phyloP scores from a whole-genome alignment of 1,140 invertebrate genomes.

The Onthophagus taurus region DNA sequence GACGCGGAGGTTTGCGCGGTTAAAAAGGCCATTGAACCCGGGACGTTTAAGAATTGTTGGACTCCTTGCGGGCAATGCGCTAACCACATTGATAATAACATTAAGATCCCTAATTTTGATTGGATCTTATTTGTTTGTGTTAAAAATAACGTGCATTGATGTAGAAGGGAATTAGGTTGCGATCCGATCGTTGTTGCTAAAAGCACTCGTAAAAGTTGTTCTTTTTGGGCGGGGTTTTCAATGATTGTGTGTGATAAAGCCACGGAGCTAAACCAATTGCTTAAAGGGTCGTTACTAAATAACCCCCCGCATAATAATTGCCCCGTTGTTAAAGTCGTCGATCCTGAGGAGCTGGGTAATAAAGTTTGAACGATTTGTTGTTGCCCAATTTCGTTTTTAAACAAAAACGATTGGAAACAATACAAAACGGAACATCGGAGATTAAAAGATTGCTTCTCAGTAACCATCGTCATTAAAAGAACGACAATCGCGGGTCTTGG shows the following conservation, averaged over 20 bases:
- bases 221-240: conserved; percentile 82
- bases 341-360: conserved; percentile 56
- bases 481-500: conserved; percentile 89
- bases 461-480: conserved; percentile 96
- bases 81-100: conserved; percentile 85
- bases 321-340: conserved; percentile 55
- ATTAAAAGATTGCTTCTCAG: conserved; percentile 91
- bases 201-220: conserved; percentile 85
- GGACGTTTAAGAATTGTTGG: conserved; percentile 68
- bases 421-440: conserved; percentile 92
- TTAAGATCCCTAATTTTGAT: conserved; percentile 83
- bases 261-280: conserved; percentile 95
- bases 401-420: conserved; percentile 93
- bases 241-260: conserved; percentile 85
- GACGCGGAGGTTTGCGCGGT: conserved; percentile 67
- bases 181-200: conserved; percentile 78
- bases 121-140: conserved; percentile 81
- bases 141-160: conserved; percentile 76
- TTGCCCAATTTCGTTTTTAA: conserved; percentile 86
- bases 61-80: conserved; percentile 77
- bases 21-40: conserved; percentile 78
- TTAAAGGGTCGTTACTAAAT: conserved; percentile 83
- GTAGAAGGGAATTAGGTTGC: conserved; percentile 76
- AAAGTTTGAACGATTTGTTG: conserved; percentile 83
- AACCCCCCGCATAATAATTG: conserved; percentile 91